A percentile compares a stretch with the other conserved stretches of the same genome.
Conservation (phyloP, 2,888 invertebrate species). For the Netelia inedita region DNA sequence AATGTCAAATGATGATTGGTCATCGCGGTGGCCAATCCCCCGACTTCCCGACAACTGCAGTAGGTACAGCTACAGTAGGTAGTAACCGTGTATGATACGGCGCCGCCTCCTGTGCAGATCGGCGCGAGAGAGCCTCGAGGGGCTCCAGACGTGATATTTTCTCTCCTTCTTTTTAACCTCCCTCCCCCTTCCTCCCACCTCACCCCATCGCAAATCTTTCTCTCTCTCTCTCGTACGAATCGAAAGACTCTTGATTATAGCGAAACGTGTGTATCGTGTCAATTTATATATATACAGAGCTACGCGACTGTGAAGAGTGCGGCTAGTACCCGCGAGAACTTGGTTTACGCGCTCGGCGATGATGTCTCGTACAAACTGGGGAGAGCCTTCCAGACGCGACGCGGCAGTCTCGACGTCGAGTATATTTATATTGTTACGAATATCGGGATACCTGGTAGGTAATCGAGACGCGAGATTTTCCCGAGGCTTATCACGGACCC, state of each 20-base stretch:
- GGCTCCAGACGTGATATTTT: not conserved
- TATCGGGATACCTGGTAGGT: too few species aligned
- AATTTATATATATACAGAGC: not conserved
- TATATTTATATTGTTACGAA: too few species aligned
- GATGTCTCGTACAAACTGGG: too few species aligned
- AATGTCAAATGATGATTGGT: slow-evolving; percentile 84
- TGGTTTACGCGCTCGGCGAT: too few species aligned
- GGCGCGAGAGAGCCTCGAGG: not conserved
- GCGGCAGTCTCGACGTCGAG: too few species aligned
- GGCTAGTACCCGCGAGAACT: too few species aligned
- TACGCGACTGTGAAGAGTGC: not conserved
- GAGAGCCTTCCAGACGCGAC: too few species aligned
- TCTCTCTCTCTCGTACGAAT: not conserved
- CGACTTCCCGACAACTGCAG: slow-evolving; percentile 71
- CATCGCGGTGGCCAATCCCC: slow-evolving; percentile 83
- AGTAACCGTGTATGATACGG: slow-evolving; percentile 68
- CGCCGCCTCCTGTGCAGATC: slow-evolving; percentile 61
- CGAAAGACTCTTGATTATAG: not conserved
- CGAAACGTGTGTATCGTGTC: not conserved
- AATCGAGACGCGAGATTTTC: too few species aligned
- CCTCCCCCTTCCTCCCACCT: not conserved
- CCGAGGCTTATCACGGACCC: too few species aligned
- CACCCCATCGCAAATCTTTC: too few species aligned
- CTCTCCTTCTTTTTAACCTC: not conserved
- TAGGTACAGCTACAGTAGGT: slow-evolving; percentile 71